Conservation (phyloP, 2,113 vertebrate genomes). For the Myiozetetes cayanensis region DNA sequence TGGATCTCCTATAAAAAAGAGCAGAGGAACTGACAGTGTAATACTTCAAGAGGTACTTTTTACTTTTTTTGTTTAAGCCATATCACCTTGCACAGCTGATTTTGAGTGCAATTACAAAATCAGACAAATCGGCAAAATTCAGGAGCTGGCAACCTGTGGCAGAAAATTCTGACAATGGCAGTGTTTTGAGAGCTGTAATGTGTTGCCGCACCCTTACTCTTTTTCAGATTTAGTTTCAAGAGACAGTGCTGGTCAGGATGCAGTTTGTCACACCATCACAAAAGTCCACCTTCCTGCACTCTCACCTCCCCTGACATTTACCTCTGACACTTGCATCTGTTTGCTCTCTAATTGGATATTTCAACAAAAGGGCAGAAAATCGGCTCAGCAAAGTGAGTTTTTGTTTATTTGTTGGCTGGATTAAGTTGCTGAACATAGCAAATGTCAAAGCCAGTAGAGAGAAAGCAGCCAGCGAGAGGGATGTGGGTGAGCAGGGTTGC, state of each 20-base stretch:
- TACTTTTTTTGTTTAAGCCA: not conserved
- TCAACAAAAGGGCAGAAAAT: not conserved
- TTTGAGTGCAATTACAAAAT: not conserved
- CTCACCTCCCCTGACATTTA: not conserved
- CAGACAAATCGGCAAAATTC: not conserved
- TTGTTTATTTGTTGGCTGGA: not conserved
- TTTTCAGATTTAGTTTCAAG: not conserved
- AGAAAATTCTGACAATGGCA: not conserved
- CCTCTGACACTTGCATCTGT: not conserved
- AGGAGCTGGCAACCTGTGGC: not conserved
- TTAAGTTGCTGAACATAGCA: not conserved
- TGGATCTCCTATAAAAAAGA: not conserved
- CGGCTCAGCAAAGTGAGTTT: not conserved
- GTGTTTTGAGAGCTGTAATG: not conserved
- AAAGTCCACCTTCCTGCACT: not conserved
- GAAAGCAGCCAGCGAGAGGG: not conserved
- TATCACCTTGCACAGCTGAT: not conserved
- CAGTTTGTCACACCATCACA: not conserved
- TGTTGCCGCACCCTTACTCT: fast-evolving
- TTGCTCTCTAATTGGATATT: not conserved
- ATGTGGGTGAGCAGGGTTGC: not conserved
- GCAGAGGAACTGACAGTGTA: not conserved
- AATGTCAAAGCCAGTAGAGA: not conserved
- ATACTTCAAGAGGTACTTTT: not conserved
- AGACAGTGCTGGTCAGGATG: not conserved